Conservation (phyloP, 2,888 invertebrate genomes). For the Sarcophaga variegata region DNA sequence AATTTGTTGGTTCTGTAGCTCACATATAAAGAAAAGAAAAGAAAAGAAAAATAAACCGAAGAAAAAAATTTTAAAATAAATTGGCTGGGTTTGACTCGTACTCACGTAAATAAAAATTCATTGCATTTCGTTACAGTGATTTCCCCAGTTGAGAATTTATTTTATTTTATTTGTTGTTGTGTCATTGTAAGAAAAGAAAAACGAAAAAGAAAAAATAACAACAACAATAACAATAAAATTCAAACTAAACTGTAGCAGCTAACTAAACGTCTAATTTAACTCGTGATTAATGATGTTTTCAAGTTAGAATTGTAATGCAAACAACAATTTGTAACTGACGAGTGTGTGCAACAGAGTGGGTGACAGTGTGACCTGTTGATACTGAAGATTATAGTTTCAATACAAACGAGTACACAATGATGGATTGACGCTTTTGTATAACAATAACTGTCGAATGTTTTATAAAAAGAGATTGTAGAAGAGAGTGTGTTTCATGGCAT, state of each 20-base stretch:
- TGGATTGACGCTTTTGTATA: neutral
- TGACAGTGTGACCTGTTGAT: constrained; percentile 23
- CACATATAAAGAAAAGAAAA: neutral
- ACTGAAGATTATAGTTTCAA: neutral
- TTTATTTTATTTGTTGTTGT: neutral
- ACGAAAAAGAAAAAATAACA: neutral
- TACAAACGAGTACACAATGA: neutral
- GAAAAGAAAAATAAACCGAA: neutral
- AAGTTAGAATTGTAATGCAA: neutral
- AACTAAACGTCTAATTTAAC: constrained; percentile 22
- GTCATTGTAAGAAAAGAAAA: too few species aligned
- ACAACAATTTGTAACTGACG: neutral
- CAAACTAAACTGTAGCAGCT: too few species aligned
- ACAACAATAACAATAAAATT: neutral
- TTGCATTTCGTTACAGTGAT: too few species aligned
- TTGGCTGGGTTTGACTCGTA: neutral
- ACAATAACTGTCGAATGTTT: neutral
- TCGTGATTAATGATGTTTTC: constrained; percentile 41
- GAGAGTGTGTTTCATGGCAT: too few species aligned
- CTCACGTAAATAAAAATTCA: neutral
- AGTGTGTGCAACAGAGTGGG: too few species aligned
- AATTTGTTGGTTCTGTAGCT: neutral
- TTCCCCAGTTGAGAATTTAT: too few species aligned
- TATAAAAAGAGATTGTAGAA: too few species aligned
- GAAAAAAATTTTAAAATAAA: neutral